Percentiles rank a stretch among this genome's conserved stretches.
These are phyloP conservation scores for Phycodurus eques DNA, from an alignment of 2,113 vertebrate species.

Conservation along the genomic window DNA sequence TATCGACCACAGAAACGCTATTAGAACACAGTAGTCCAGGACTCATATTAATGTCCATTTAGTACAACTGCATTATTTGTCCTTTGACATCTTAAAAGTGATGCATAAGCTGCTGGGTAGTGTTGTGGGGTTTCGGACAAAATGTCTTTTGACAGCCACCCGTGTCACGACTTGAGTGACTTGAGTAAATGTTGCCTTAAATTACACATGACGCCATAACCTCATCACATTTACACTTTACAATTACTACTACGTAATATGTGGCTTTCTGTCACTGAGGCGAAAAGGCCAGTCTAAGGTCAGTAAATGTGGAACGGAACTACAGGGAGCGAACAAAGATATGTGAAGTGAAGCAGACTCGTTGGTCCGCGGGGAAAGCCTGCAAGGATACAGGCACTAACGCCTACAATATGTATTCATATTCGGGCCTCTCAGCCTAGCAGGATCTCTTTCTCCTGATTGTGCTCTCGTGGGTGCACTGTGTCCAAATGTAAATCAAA, in stretches of 20 bases:
- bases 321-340: conserved; percentile 18
- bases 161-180: neutral
- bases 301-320: conserved; percentile 26
- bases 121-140: neutral
- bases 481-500: conserved; percentile 38
- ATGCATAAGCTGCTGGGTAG: no score
- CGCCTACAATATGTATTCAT: conserved; percentile 19
- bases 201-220: neutral
- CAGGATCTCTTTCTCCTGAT: conserved; percentile 33
- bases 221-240: conserved; percentile 8
- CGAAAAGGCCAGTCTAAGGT: conserved; percentile 29
- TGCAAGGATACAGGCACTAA: conserved; percentile 18
- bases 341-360: conserved; percentile 15
- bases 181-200: conserved; percentile 2
- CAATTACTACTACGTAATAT: neutral
- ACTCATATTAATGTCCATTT: neutral
- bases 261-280: conserved; percentile 18
- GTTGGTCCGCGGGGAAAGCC: conserved; percentile 26
- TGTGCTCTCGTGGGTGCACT: conserved; percentile 35
- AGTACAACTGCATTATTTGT: neutral
- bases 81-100: neutral
- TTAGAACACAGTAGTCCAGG: neutral
- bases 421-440: conserved; percentile 27
- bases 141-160: neutral
- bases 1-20: neutral